Base-by-base conservation (phyloP, 2,888 invertebrate species). In the Ashinkailepas kermadecensis region DNA sequence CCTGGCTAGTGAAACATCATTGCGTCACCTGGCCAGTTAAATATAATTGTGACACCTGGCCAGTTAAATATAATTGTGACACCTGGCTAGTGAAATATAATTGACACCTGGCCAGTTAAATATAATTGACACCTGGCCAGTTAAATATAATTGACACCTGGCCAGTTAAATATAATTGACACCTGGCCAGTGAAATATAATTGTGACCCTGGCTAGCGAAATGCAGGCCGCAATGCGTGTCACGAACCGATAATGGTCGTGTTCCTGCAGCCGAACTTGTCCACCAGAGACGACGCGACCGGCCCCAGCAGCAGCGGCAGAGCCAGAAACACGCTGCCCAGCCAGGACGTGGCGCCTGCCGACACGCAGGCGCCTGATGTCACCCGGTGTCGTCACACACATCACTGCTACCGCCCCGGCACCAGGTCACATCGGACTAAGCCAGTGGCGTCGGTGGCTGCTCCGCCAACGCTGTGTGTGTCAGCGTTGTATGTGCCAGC, bases 321-420 rank as follows among this genome's bases (percentile, higher is more conserved):
- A 74, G 96, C 94, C 91, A 96, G 94, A 87, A 97, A 95, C 81
- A 97, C 89, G 81, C 95, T 93, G 7, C 95, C 95, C 83, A 96
- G 93, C 93, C 94, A 94, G 7, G 96, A 94, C 0, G 96, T 96
- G 86, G 94, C 93, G 82, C 74, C 74, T 70, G 70, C 3, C 13
- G 79, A n/a, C 23, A 25, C 39, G 39, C 39, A 39, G 39, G 39
- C 39, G 4, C 39, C 39, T 39, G 2, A 39, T 39, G 39, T 39
- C 39, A 39, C 39, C 39, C 1, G 39, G 4, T 39, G 39, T 39
- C 39, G 39, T n/a, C n/a, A 39, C 39, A 39, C 39, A 39, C 39
- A 39, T 39, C 39, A 39, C 2, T 39, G 39, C 4, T 39, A 39
- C 39, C 4, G 4, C 4, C 39, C 39, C 39, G 4, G 39, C 39